phyloP scores from a whole-genome alignment of 2,888 invertebrate genomes.

The Chouioia cunea region DNA sequence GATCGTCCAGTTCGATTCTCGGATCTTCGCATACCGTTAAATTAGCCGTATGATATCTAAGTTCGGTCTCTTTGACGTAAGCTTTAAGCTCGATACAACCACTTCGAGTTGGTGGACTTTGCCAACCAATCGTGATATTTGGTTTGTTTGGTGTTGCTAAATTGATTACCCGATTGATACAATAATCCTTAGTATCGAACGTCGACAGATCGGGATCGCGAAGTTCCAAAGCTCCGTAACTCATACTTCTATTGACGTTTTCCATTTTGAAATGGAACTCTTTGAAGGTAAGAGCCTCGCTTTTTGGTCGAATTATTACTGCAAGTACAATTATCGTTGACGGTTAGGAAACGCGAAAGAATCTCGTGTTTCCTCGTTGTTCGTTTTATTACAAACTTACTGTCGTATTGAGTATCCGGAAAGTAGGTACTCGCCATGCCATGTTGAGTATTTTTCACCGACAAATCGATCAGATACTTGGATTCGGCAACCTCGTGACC shows the following conservation, averaged over 20 bases:
- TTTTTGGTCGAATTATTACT: slow-evolving; percentile 37
- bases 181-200: slow-evolving; percentile 39
- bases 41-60: slow-evolving; percentile 39
- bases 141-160: slow-evolving; percentile 33
- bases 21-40: slow-evolving; percentile 80
- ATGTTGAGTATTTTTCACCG: slow-evolving; percentile 23
- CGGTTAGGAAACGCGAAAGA: too few relatives aligned
- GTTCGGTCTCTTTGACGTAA: slow-evolving; percentile 39
- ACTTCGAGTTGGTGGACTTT: slow-evolving; percentile 36
- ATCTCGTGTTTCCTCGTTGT: too few relatives aligned
- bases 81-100: slow-evolving; percentile 40
- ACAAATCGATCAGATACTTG: slow-evolving; percentile 22
- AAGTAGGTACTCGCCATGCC: slow-evolving; percentile 32
- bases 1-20: slow-evolving; percentile 72
- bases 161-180: slow-evolving; percentile 41
- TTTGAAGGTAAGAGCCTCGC: slow-evolving; percentile 30
- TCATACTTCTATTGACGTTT: slow-evolving; percentile 30
- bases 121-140: slow-evolving; percentile 40
- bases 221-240: slow-evolving; percentile 29
- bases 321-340: slow-evolving; percentile 3
- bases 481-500: slow-evolving; percentile 33
- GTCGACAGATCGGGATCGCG: slow-evolving; percentile 35
- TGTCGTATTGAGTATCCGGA: slow-evolving; percentile 40
- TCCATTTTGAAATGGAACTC: slow-evolving; percentile 39
- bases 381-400: slow-evolving; percentile 39